A percentile compares a stretch with the other conserved stretches of the same genome.
Conservation (phyloP, 2,888 invertebrate species). For the Trypoxylon attenuatum region DNA sequence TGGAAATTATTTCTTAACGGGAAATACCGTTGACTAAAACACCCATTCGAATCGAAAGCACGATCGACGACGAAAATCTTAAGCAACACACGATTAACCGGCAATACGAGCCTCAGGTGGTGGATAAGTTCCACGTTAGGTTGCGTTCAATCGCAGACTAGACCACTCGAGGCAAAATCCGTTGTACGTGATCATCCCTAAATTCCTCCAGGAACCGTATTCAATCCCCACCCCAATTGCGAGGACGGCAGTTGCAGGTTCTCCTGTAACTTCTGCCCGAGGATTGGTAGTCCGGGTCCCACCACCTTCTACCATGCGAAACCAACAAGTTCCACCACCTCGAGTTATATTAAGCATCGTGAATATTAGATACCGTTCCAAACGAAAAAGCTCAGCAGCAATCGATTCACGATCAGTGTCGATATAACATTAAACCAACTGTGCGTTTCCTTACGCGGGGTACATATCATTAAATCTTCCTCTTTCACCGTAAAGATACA, state of each 20-base stretch:
- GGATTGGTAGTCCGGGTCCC: conserved; percentile 56
- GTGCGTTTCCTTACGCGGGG: neutral
- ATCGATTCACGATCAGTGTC: conserved; percentile 23
- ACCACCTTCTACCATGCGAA: conserved; percentile 42
- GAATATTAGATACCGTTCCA: conserved; percentile 34
- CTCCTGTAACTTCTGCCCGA: conserved; percentile 45
- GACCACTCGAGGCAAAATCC: conserved; percentile 40
- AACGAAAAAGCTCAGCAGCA: conserved; percentile 30
- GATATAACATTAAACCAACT: neutral
- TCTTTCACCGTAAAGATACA: too few species aligned
- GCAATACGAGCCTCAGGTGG: neutral
- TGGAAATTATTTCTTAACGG: too few species aligned
- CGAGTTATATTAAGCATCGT: conserved; percentile 58
- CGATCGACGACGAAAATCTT: too few species aligned
- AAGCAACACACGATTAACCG: neutral
- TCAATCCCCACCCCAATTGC: conserved; percentile 43
- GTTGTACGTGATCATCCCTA: conserved; percentile 45
- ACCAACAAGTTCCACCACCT: conserved; percentile 45
- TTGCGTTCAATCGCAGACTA: conserved; percentile 47
- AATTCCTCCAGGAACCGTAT: conserved; percentile 64
- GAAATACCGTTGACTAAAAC: too few species aligned
- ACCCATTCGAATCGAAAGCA: too few species aligned
- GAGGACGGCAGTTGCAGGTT: conserved; percentile 34
- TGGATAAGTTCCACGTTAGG: conserved; percentile 29
- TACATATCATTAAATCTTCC: too few species aligned